Evolutionary conservation across 1,140 invertebrate species (phyloP).

Genomic region (Armadillidium nasatum): DNA sequence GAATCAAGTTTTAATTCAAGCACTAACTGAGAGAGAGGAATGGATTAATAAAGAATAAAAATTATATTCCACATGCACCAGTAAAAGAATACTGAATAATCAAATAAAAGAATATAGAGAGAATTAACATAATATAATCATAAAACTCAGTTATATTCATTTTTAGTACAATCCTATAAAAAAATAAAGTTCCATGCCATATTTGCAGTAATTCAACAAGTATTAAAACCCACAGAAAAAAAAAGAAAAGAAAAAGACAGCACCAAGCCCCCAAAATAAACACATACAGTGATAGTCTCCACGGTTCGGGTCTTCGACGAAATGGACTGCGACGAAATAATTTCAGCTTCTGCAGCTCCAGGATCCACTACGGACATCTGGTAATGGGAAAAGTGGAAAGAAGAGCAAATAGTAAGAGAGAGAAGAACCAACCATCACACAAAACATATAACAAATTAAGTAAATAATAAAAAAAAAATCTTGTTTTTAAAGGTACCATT

Average conservation of each 20-base stretch:
- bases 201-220: not conserved
- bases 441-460: no score
- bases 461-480: no score
- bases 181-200: not conserved
- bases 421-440: not conserved
- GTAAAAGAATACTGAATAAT: no score
- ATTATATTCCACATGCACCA: no score
- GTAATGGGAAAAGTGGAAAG: not conserved
- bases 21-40: no score
- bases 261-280: not conserved
- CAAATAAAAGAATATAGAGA: no score
- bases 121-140: no score
- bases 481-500: no score
- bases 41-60: no score
- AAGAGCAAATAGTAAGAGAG: not conserved
- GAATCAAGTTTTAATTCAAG: no score
- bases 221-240: not conserved
- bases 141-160: not conserved
- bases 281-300: conserved; percentile 87
- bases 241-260: conserved; percentile 3
- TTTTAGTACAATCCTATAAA: not conserved
- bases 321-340: conserved; percentile 83
- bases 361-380: conserved; percentile 51
- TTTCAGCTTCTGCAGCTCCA: conserved; percentile 59
- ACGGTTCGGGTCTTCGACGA: conserved; percentile 92